phyloP scores from a whole-genome alignment of 2,888 invertebrate genomes.

The Drepana falcataria region DNA sequence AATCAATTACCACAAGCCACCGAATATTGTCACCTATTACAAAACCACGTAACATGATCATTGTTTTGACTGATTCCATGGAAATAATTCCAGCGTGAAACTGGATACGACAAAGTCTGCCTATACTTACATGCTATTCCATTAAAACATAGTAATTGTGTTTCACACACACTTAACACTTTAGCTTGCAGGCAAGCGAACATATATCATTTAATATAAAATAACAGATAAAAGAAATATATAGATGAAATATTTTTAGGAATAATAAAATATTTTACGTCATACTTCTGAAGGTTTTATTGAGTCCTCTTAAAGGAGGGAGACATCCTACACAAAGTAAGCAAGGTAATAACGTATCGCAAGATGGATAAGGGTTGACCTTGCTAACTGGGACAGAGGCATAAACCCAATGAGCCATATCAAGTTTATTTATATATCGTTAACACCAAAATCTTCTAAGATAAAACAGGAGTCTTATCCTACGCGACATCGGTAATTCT shows the following conservation, averaged over 20 bases:
- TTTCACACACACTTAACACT: too few species aligned
- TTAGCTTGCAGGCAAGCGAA: too few species aligned
- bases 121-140: too few species aligned
- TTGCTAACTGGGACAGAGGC: neutral
- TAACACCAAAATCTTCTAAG: constrained; percentile 4
- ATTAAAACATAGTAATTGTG: too few species aligned
- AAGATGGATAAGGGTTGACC: neutral
- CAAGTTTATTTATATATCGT: constrained; percentile 1
- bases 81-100: neutral
- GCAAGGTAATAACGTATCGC: neutral
- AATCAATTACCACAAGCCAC: neutral
- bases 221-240: too few species aligned
- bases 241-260: too few species aligned
- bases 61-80: neutral
- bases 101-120: neutral
- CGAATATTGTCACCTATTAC: neutral
- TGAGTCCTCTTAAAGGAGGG: neutral
- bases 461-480: constrained; percentile 4
- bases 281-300: too few species aligned
- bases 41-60: neutral
- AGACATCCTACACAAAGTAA: neutral
- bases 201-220: too few species aligned
- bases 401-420: constrained; percentile 1
- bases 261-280: too few species aligned
- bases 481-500: constrained; percentile 2